Evolutionary conservation across 2,113 vertebrate species (phyloP).

Genomic region (Pipra filicauda): DNA sequence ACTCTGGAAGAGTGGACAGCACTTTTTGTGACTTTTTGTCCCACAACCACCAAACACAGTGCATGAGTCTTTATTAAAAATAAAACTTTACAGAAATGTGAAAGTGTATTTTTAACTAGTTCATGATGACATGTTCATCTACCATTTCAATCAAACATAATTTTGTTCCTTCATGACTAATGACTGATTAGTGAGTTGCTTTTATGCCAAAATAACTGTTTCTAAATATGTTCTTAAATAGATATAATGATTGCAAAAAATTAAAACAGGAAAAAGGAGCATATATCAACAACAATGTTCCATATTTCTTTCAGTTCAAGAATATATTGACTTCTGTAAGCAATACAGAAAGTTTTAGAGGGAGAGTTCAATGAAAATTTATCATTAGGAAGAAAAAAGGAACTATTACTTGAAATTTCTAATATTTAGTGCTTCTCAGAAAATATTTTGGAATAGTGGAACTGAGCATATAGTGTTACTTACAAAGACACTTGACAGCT

Average conservation of each 20-base stretch:
- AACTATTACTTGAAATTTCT: neutral
- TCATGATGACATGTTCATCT: slow-evolving; percentile 6
- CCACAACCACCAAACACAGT: neutral
- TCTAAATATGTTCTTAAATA: slow-evolving; percentile 44
- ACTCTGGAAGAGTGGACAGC: neutral
- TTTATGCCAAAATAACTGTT: slow-evolving; percentile 54
- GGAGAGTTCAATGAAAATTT: neutral
- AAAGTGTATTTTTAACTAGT: slow-evolving; percentile 41
- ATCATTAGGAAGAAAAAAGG: neutral
- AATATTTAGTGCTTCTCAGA: neutral
- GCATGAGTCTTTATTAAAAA: neutral
- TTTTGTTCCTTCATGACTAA: slow-evolving; percentile 21
- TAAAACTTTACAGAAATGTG: neutral
- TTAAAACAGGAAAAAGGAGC: neutral
- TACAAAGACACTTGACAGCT: neutral
- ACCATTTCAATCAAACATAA: slow-evolving; percentile 41
- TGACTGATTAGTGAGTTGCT: slow-evolving; percentile 49
- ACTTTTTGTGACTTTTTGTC: neutral
- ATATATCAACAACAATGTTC: neutral
- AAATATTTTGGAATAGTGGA: neutral
- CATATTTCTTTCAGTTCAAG: neutral
- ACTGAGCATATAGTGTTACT: neutral
- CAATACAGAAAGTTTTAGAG: slow-evolving; percentile 13
- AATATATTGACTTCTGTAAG: neutral
- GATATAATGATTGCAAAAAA: slow-evolving; percentile 36